These are phyloP conservation scores for Euschistus heros DNA, from an alignment of 1,140 invertebrate species.

Conservation along the genomic window DNA sequence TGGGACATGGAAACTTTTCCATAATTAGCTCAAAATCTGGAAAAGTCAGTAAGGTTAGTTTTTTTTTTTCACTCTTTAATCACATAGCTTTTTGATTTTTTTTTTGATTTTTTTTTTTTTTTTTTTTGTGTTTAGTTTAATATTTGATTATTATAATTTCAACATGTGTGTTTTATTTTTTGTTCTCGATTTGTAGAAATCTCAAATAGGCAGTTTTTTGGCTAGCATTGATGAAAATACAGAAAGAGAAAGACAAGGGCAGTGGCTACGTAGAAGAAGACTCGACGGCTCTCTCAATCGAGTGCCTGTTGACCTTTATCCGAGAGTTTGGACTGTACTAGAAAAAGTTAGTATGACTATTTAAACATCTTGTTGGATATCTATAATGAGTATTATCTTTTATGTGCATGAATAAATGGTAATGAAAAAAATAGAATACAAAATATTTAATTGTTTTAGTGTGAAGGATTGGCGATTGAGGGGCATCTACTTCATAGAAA, in stretches of 20 bases:
- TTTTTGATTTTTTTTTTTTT: not conserved
- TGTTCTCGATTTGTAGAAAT: slow-evolving; percentile 45
- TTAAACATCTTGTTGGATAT: not conserved
- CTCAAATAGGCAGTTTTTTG: slow-evolving; percentile 55
- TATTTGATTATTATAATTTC: not conserved
- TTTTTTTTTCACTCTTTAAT: not conserved
- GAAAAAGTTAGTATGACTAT: slow-evolving; percentile 53
- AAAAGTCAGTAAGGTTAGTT: slow-evolving; percentile 61
- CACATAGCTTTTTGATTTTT: not conserved
- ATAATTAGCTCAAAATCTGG: slow-evolving; percentile 75
- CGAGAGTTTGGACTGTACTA: slow-evolving; percentile 81
- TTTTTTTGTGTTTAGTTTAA: slow-evolving; percentile 5
- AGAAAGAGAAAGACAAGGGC: slow-evolving; percentile 73
- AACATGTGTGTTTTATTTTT: slow-evolving; percentile 8
- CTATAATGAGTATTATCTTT: not conserved
- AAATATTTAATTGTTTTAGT: slow-evolving; percentile 50
- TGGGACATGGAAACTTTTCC: slow-evolving; percentile 72
- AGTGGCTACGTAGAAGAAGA: slow-evolving; percentile 86
- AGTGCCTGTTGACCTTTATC: slow-evolving; percentile 93
- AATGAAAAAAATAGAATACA: not conserved
- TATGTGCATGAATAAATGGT: not conserved
- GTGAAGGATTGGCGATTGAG: slow-evolving; percentile 82
- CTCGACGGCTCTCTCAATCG: slow-evolving; percentile 95
- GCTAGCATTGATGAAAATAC: slow-evolving; percentile 46
- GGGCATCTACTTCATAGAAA: slow-evolving; percentile 78